Percentiles rank a stretch among this genome's conserved stretches.
phyloP scores from a whole-genome alignment of 2,797 vertebrate species.

The Malacoraja senta region DNA sequence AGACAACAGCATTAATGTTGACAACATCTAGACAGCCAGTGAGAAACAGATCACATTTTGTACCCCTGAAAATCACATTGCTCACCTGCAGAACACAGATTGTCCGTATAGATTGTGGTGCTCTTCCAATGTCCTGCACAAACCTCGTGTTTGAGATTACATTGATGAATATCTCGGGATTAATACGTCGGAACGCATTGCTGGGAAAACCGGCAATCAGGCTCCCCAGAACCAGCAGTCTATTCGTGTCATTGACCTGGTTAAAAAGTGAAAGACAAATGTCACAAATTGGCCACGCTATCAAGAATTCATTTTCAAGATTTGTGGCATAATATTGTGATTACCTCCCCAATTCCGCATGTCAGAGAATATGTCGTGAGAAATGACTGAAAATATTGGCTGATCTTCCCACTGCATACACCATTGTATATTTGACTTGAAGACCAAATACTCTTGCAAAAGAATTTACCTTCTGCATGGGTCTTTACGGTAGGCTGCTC shows the following conservation, averaged over 20 bases:
- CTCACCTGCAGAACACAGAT: conserved; percentile 41
- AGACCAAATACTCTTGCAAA: too few relatives aligned
- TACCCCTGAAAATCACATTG: neutral
- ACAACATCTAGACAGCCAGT: neutral
- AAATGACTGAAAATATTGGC: too few relatives aligned
- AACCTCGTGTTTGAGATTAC: conserved; percentile 37
- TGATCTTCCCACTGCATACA: neutral
- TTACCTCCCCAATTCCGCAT: too few relatives aligned
- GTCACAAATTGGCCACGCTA: too few relatives aligned
- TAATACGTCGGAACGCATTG: conserved; percentile 22
- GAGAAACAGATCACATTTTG: neutral
- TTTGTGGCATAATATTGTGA: neutral
- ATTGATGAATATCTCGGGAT: neutral
- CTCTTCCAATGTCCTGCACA: conserved; percentile 24
- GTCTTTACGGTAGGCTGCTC: too few relatives aligned
- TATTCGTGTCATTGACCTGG: conserved; percentile 35
- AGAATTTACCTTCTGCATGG: too few relatives aligned
- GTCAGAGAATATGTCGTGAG: neutral
- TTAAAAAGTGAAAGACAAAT: too few relatives aligned
- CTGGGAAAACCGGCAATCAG: conserved; percentile 38
- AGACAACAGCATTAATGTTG: neutral
- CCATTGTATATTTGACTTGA: too few relatives aligned
- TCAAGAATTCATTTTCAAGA: neutral
- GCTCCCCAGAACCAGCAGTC: conserved; percentile 37
- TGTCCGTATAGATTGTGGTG: conserved; percentile 24